Base-by-base conservation (phyloP, 1,140 invertebrate genomes). In the Camponotus vicinus region DNA sequence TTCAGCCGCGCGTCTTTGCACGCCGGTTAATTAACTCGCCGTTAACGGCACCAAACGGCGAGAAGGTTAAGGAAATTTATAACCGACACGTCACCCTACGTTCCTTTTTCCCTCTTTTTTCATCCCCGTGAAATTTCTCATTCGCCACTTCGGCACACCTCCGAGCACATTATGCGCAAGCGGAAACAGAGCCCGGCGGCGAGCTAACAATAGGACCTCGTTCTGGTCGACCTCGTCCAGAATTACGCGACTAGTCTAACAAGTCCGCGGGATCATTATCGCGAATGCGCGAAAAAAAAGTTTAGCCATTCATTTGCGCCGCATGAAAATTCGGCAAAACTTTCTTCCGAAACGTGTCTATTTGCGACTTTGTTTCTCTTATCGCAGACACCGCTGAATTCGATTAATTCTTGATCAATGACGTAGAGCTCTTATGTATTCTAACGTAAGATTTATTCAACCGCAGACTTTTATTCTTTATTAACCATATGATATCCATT, bases 61-160 rank as follows among this genome's bases (percentile, higher is more conserved):
- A 61, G 87, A 77, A 61, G 87, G 84, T 88, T 85, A 88, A 57
- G 79, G 32, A 32, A 88, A 87, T 77, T 64, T 84, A 87, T 87
- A 84, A 79, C 37, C 63, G 55, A 40, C n/a, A 73, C 55, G 69
- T 83, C 79, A 49, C 49, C 55, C 40, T 27, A 21, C 52, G 67
- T 40, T 11, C 6, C 15, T 45, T 34, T 71, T 42, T 37, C 9
- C n/a, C 9, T 57, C n/a, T 32, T n/a, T 15, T 42, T 75, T 86
- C n/a, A 37, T 18, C 15, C 49, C 69, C 52, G 57, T 80, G 40
- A 80, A 86, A 86, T 80, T 87, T 80, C 75, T 73, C 57, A 7
- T 87, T 82, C 79, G 40, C 77, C 52, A 69, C 70, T 85, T 87
- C 40, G 71, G 83, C 18, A 66, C 70, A 66, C 34, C 61, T 67